These are phyloP conservation scores for Holacanthus passer DNA, from an alignment of 2,113 vertebrate species.

Conservation along the genomic window DNA sequence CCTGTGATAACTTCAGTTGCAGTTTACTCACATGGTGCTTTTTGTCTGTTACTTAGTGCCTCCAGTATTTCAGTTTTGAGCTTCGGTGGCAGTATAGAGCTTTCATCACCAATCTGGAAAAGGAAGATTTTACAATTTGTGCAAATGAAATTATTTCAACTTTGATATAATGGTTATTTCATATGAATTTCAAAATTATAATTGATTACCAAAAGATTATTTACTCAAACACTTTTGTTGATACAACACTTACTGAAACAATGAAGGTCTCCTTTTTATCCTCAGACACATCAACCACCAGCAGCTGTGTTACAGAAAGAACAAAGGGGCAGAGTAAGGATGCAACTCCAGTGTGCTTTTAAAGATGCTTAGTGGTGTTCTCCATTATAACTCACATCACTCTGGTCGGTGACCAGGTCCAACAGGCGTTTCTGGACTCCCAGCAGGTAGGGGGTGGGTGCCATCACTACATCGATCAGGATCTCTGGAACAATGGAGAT, in stretches of 20 bases:
- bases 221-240: neutral
- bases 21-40: conserved; percentile 72
- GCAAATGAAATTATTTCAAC: neutral
- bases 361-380: neutral
- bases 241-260: conserved; percentile 81
- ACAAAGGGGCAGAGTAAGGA: neutral
- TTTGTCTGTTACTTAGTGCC: conserved; percentile 64
- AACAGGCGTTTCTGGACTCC: conserved; percentile 90
- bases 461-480: conserved; percentile 93
- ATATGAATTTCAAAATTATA: neutral
- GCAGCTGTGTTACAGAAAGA: conserved; percentile 84
- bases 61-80: conserved; percentile 88
- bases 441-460: conserved; percentile 95
- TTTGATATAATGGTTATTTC: neutral
- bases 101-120: conserved; percentile 90
- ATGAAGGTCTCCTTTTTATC: conserved; percentile 84
- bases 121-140: neutral
- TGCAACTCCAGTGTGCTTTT: too few relatives aligned
- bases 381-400: conserved; percentile 74
- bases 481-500: conserved; percentile 94
- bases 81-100: conserved; percentile 89
- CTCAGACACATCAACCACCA: conserved; percentile 91
- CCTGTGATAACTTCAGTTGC: neutral
- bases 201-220: neutral
- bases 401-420: conserved; percentile 86